These are phyloP conservation scores for Megaceryle maxima DNA, from an alignment of 2,113 vertebrate species.

Conservation along the genomic window DNA sequence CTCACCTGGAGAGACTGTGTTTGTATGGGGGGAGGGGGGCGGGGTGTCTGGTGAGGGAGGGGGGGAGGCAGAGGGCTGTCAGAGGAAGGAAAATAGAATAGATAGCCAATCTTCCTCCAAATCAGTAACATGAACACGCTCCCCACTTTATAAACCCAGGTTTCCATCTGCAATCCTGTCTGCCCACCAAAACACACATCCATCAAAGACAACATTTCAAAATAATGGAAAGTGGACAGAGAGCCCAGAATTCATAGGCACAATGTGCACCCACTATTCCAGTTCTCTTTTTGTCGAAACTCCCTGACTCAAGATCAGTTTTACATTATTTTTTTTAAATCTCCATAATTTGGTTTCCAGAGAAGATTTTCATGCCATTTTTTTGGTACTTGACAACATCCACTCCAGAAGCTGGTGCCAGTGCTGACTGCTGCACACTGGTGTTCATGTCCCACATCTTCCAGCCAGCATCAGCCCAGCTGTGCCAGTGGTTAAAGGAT, in stretches of 20 bases:
- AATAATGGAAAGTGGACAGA: not conserved
- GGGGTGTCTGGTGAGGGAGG: no score
- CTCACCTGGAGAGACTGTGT: not conserved
- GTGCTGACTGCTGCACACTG: not conserved
- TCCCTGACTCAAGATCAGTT: not conserved
- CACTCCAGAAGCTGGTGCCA: no score
- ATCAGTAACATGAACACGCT: not conserved
- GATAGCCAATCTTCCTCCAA: not conserved
- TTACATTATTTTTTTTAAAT: not conserved
- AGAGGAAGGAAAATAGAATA: not conserved
- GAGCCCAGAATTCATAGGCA: not conserved
- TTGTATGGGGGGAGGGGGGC: not conserved
- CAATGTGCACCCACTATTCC: not conserved
- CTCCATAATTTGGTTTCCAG: not conserved
- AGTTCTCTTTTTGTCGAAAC: not conserved
- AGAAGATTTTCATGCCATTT: not conserved
- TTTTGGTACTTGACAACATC: not conserved
- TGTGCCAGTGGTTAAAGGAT: not conserved
- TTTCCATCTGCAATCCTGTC: not conserved
- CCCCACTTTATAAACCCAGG: not conserved
- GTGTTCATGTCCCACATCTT: not conserved
- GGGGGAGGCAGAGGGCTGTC: not conserved
- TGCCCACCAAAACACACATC: not conserved
- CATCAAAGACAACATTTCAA: not conserved
- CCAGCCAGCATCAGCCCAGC: not conserved